These are phyloP conservation scores for Synergus gifuensis DNA, from an alignment of 2,888 invertebrate genomes.

Conservation along the genomic window DNA sequence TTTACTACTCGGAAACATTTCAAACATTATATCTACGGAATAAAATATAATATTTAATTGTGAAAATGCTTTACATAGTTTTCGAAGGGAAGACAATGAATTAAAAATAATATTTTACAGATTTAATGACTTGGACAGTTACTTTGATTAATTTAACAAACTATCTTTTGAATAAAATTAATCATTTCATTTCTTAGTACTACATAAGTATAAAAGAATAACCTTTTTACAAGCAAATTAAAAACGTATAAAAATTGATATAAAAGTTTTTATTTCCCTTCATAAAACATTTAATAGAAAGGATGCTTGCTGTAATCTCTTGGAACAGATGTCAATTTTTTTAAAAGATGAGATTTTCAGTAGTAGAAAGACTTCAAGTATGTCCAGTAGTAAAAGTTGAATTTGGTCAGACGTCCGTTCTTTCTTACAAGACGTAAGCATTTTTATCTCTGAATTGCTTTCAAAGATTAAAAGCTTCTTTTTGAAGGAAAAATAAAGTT, in stretches of 20 bases:
- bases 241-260: background rate
- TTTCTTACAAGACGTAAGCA: background rate
- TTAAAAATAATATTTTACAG: too few relatives aligned
- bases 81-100: too few relatives aligned
- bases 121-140: too few relatives aligned
- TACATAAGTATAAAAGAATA: background rate
- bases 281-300: background rate
- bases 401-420: constrained; percentile 8
- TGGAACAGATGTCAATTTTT: background rate
- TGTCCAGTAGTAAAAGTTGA: constrained; percentile 12
- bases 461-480: constrained; percentile 4
- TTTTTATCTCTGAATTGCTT: background rate
- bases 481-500: background rate
- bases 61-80: background rate
- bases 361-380: background rate
- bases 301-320: background rate
- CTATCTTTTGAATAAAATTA: too few relatives aligned
- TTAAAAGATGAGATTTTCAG: constrained; percentile 7
- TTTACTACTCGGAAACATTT: too few relatives aligned
- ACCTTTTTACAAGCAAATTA: background rate
- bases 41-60: background rate
- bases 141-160: too few relatives aligned
- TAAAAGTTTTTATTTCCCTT: background rate
- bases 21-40: background rate
- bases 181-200: background rate